Evolutionary conservation across 2,113 vertebrate species (phyloP), one percentile per base, ranked within the genome.

Genomic region (Phaethornis superciliosus): DNA sequence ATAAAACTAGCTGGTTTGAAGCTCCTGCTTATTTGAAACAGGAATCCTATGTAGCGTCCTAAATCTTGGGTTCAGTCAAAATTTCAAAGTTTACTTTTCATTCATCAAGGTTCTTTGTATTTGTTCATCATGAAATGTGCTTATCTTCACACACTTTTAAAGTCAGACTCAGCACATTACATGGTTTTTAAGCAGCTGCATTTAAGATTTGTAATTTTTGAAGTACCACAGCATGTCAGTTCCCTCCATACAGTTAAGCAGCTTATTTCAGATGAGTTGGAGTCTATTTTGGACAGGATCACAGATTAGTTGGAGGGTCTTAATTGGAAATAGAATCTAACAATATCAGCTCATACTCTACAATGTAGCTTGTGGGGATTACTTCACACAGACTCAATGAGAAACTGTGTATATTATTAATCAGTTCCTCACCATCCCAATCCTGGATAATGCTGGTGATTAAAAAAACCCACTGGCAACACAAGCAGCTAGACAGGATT

Each of bases 181-280:
- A 6, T 14, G 21, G 12, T 12, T 40, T 88, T 82, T 56, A 47
- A 44, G 21, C 5, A 71, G 19, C 26, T 64, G 10, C 7, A 3
- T 22, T 8, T 6, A 44, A 69, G 17, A 70, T n/a, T 7, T 58
- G 35, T 40, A 15, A 54, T n/a, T 86, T 70, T 40, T 30, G 27
- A 12, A 81, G 37, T 1, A 72, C 17, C 33, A 54, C 15, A 62
- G 26, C 69, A 37, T 12, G 59, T 17, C 24, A 21, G 49, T 4
- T 54, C 6, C 26, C 44, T 5, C 10, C 35, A 33, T 10, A 46
- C 8, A 71, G 3, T 32, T 40, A 10, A 0, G 1, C 9, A 54
- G 12, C 47, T 85, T 19, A 59, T 51, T 55, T 64, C 67, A 51
- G 5, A 28, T 22, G 76, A 55, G 3, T 19, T 68, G 55, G 35